Conservation (phyloP, 2,797 vertebrate species). For the Muscicapa striata region DNA sequence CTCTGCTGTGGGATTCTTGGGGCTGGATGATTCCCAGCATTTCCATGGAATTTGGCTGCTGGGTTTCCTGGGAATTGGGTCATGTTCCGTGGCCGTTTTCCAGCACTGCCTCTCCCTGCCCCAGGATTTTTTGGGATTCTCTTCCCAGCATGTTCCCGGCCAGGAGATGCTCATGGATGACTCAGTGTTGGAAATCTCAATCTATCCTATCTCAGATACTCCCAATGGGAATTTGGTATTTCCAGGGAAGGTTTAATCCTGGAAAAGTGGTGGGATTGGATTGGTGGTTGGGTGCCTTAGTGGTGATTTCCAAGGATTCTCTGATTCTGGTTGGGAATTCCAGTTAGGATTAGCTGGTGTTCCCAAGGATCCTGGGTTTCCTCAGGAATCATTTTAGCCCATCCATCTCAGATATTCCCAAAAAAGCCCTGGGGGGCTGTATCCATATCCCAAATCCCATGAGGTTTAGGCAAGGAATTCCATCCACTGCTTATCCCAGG, state of each 20-base stretch:
- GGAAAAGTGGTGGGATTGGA: background rate
- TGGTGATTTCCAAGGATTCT: background rate
- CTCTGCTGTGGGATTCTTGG: background rate
- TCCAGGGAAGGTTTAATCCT: background rate
- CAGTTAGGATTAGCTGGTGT: background rate
- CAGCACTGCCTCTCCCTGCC: accelerated
- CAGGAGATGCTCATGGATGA: accelerated
- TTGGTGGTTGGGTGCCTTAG: background rate
- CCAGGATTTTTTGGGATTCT: background rate
- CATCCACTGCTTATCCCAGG: accelerated
- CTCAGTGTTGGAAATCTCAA: accelerated
- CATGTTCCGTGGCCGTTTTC: accelerated
- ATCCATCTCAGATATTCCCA: background rate
- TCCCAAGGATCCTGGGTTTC: background rate
- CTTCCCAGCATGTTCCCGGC: background rate
- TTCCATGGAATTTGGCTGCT: background rate
- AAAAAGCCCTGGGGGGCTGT: background rate
- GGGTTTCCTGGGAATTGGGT: background rate
- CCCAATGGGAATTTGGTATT: background rate
- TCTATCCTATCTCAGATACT: background rate
- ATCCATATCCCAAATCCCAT: accelerated
- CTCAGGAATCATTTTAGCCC: background rate
- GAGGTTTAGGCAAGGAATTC: background rate
- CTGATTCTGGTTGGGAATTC: background rate
- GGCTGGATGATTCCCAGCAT: background rate